Base-by-base conservation (phyloP, 64 coral and sea anemone genomes). In the Montipora capricornis region DNA sequence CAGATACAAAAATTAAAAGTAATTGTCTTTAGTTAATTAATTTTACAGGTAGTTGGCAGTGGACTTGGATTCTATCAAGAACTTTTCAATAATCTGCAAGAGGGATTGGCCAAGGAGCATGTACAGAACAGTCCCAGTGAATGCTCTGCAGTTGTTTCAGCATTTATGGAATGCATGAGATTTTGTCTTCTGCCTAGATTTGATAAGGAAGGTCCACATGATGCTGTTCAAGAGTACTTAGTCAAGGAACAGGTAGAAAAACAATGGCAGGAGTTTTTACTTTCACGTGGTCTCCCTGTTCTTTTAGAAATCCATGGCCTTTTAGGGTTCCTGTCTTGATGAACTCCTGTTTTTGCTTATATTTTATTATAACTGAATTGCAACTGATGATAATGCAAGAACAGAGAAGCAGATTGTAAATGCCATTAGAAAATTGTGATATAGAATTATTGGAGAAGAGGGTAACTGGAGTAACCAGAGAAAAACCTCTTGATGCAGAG, bases 91-190 rank as follows among this genome's bases (percentile, higher is more conserved):
- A 96, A 87, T 87, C 74, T 96, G 44, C 83, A 67, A 75, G 92
- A 92, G 76, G 95, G 97, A 49, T 64, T 99, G 15, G 79, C 57
- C 1, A 82, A 92, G 19, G 80, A 84, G 61, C 93, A 80, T 49
- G 89, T 96, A 50, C 68, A 84, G 17, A 90, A 80, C 8, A 99
- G 98, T 61, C 89, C 79, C 45, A 93, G 88, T 92, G 94, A 99
- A 75, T 87, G 95, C 80, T 90, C 86, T 29, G 95, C 94, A 37
- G 64, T 96, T 16, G 79, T 96, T 61, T 69, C 92, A 68, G 81
- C 95, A 19, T 99, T 96, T 20, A 99, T 99, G 95, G 98, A 99
- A 47, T 99, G 98, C 71, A 79, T 99, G n/a, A 88, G 85, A 70
- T 99, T 94, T 20, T 91, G 84, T 19, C 53, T 97, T 47, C 20